Conservation (phyloP, 2,797 vertebrate genomes). For the Acomys russatus region DNA sequence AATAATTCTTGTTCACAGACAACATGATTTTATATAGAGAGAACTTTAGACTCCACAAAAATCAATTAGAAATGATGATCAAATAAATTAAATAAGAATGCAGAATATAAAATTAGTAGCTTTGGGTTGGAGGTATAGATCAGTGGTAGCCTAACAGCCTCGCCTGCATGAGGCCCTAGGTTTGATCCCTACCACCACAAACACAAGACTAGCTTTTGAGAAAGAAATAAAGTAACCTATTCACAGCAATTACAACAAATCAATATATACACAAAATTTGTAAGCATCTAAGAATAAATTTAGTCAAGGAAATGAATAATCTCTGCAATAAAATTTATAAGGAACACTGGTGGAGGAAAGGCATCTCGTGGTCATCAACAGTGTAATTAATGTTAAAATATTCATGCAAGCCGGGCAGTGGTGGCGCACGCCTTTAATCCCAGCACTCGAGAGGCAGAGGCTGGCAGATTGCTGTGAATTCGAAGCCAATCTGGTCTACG, state of each 20-base stretch:
- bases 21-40: background rate
- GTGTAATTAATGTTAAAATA: background rate
- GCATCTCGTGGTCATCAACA: background rate
- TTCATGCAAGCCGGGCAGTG: background rate
- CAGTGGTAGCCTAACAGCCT: background rate
- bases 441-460: too few relatives aligned
- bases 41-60: background rate
- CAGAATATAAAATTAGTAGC: background rate
- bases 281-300: background rate
- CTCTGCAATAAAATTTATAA: background rate
- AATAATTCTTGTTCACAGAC: background rate
- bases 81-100: background rate
- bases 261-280: background rate
- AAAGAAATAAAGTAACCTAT: background rate
- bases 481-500: too few relatives aligned
- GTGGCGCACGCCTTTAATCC: too few relatives aligned
- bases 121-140: background rate
- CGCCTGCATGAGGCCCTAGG: background rate
- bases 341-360: background rate
- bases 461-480: too few relatives aligned
- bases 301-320: background rate
- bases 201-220: background rate
- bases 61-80: background rate
- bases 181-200: background rate
- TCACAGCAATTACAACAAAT: background rate